Evolutionary conservation across 2,888 invertebrate species (phyloP).

Genomic region (Scaptomyza cyrtandrae): DNA sequence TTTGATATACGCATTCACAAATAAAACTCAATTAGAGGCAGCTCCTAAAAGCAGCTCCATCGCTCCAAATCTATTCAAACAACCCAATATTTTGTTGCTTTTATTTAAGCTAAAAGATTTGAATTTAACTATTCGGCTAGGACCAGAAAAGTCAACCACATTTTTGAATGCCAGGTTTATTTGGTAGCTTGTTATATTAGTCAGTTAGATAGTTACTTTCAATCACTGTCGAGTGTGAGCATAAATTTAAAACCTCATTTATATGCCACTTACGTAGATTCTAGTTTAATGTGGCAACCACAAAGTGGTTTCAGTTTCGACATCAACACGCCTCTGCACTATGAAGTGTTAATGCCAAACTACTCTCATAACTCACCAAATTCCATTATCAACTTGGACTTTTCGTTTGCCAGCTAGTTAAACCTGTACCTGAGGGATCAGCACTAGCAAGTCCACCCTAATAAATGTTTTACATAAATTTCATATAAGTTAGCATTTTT

Average conservation of each 20-base stretch:
- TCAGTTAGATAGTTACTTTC: constrained; percentile 27
- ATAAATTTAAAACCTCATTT: constrained; percentile 52
- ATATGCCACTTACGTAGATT: constrained; percentile 20
- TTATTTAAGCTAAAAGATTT: constrained; percentile 4
- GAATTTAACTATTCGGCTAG: constrained; percentile 4
- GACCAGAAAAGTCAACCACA: constrained; percentile 37
- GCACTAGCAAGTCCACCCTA: constrained; percentile 8
- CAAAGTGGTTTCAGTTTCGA: constrained; percentile 19
- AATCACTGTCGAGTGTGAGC: constrained; percentile 40
- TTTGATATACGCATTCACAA: constrained; percentile 34
- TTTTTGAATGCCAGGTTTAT: constrained; percentile 39
- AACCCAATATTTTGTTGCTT: constrained; percentile 6
- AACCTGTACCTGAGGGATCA: constrained; percentile 12
- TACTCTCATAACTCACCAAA: constrained; percentile 42
- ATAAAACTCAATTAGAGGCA: constrained; percentile 61
- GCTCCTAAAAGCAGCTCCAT: constrained; percentile 30
- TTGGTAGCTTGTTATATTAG: constrained; percentile 59
- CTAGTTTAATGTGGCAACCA: constrained; percentile 6
- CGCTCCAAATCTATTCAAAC: constrained; percentile 42
- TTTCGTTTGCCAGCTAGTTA: constrained; percentile 20
- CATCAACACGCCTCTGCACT: constrained; percentile 11
- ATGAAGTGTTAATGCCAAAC: constrained; percentile 52
- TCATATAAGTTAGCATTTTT: constrained; percentile 42
- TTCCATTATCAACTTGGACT: constrained; percentile 13
- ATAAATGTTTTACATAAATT: constrained; percentile 56